Base-by-base conservation (phyloP, 2,113 vertebrate species). In the Calypte anna region DNA sequence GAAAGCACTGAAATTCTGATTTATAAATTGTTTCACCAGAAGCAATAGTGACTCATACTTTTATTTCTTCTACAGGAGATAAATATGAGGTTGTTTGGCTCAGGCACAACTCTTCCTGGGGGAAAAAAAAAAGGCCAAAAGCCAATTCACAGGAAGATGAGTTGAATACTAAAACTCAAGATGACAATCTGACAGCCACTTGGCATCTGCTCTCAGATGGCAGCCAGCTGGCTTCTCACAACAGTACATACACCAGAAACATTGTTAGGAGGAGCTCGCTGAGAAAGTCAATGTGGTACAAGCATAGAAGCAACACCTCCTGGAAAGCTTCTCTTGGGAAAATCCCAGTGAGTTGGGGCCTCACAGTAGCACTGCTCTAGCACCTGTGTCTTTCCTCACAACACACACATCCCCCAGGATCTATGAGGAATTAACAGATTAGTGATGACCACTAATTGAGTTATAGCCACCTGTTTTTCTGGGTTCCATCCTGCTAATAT, bases 161-260 rank as follows among this genome's bases (percentile, higher is more conserved):
- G 63, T 81, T 43, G 87, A 95, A 90, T 90, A 88, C 90, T 93
- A 75, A 94, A 96, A 91, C 90, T 91, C 72, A 83, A 25, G 90
- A 95, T 94, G 91, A 97, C 95, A 96, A 81, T 95, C 95, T 97
- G 95, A 96, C 93, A 97, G 95, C 94, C 94, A 93, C 88, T 96
- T 97, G 96, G 94, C 95, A 94, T 97, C 95, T 97, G 94, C 70
- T 96, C 82, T 94, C 89, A 79, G 67, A 94, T 95, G 93, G 84
- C 91, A 96, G 95, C 95, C 96, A 97, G 96, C 89, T 97, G 91
- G 95, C 95, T 96, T 77, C 93, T 90, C 88, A 73, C 91, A 95
- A 88, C 93, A 93, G 73, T 88, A 17, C 57, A 73, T 63, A 79
- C 76, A 94, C 81, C 90, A 93, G 87, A 53, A 95, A 82, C 75